Evolutionary conservation across 2,888 invertebrate genomes (phyloP), one percentile per base, ranked within the genome.

Genomic region (Philhelius pedissequus): DNA sequence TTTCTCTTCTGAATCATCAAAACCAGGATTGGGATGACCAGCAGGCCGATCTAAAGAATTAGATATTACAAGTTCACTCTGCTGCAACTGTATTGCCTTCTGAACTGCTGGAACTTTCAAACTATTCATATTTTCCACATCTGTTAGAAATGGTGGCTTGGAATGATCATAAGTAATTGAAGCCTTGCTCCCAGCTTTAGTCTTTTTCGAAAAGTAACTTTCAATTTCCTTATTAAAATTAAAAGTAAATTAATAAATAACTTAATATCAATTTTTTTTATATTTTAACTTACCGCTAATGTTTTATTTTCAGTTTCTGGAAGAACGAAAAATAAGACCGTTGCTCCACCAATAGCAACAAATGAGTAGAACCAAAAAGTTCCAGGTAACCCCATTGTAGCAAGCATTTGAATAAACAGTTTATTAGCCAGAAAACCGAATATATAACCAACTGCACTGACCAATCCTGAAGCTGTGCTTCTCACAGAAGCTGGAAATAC

Each of bases 301-400:
- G 94, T 94, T 88, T 96, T 94, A 0, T 96, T 96, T 90, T 97
- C 97, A 0, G 97, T 97, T 92, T 97, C 97, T 0, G 97, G 97
- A 75, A 97, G 90, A 35, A 94, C 91, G 80, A 94, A 94, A 89
- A 94, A 96, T 35, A 97, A 92, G 8, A 94, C 90, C 4, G 94
- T 81, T n/a, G 94, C 92, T 0, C 96, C 96, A 0, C 93, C 81
- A 4, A 95, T 89, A 87, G 95, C 93, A 2, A 96, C 92, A 3
- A 92, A 86, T 0, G 94, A 94, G 89, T 96, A 95, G 30, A 96
- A 92, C 88, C 94, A 94, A 88, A 96, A 96, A 0, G 95, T 95
- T 7, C 96, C 96, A 77, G 95, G 94, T 74, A 96, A 90, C 0
- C 95, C 94, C 40, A 96, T 89, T 0, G 90, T 90, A 7, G 93